Conservation (phyloP, 2,113 vertebrate species). For the Oplegnathus fasciatus region DNA sequence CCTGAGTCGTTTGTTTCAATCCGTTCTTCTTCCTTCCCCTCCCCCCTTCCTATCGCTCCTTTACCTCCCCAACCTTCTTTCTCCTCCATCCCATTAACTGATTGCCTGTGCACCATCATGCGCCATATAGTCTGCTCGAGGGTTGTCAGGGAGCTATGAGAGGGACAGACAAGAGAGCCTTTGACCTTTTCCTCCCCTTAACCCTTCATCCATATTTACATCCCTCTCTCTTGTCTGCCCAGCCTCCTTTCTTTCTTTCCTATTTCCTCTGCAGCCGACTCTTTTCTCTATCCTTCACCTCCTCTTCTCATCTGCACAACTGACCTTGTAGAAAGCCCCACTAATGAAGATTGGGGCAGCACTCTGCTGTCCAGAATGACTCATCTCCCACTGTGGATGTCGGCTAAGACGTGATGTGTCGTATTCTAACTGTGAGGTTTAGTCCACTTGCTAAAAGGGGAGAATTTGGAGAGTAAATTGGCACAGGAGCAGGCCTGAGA, state of each 20-base stretch:
- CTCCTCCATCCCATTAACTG: constrained; percentile 74
- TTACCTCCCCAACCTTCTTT: not conserved
- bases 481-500: constrained; percentile 29
- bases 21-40: not conserved
- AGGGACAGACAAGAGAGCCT: constrained; percentile 41
- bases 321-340: constrained; percentile 63
- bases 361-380: constrained; percentile 58
- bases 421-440: constrained; percentile 48
- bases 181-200: constrained; percentile 63
- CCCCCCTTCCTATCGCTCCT: not conserved
- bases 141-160: constrained; percentile 41
- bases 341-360: constrained; percentile 66
- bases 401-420: constrained; percentile 52
- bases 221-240: not conserved
- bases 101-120: constrained; percentile 70
- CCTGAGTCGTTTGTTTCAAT: constrained; percentile 26
- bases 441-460: constrained; percentile 33
- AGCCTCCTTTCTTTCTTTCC: not conserved
- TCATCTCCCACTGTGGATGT: constrained; percentile 60
- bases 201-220: constrained; percentile 24
- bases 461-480: constrained; percentile 49
- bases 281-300: not conserved
- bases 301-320: not conserved
- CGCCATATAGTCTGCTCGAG: constrained; percentile 19
- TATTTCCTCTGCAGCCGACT: not conserved